Conservation (phyloP, 2,113 vertebrate genomes). For the Poecilia latipinna region DNA sequence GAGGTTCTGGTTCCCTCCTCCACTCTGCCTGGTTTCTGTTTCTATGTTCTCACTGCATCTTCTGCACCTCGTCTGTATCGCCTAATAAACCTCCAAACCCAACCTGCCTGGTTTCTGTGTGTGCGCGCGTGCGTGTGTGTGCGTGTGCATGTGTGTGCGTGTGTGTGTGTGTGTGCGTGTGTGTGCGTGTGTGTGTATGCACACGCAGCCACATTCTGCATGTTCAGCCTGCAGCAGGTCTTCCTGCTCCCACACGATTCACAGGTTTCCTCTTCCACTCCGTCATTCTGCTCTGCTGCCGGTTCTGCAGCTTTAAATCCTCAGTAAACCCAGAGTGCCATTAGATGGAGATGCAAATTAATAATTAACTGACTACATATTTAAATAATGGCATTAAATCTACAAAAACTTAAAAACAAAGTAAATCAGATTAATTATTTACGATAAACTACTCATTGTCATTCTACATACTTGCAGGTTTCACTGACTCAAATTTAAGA, state of each 20-base stretch:
- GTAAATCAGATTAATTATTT: background rate
- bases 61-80: conserved; percentile 42
- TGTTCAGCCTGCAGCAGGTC: background rate
- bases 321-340: background rate
- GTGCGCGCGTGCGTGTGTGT: conserved; percentile 1
- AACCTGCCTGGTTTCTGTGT: conserved; percentile 51
- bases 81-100: conserved; percentile 78
- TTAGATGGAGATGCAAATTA: background rate
- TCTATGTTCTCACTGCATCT: conserved; percentile 44
- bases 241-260: background rate
- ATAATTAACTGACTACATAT: background rate
- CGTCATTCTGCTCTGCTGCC: background rate
- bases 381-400: background rate
- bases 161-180: conserved; percentile 3
- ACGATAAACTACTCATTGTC: background rate
- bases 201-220: conserved; percentile 1
- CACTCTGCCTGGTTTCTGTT: conserved; percentile 9
- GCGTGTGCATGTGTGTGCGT: background rate
- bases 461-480: too few relatives aligned
- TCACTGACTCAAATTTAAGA: too few relatives aligned
- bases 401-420: background rate
- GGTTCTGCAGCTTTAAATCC: background rate
- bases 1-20: background rate
- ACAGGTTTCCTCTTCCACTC: background rate
- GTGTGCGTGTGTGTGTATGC: background rate